Percentiles rank a stretch among this genome's conserved stretches.
phyloP scores from a whole-genome alignment of 2,797 vertebrate genomes.

The Margarornis squamiger region DNA sequence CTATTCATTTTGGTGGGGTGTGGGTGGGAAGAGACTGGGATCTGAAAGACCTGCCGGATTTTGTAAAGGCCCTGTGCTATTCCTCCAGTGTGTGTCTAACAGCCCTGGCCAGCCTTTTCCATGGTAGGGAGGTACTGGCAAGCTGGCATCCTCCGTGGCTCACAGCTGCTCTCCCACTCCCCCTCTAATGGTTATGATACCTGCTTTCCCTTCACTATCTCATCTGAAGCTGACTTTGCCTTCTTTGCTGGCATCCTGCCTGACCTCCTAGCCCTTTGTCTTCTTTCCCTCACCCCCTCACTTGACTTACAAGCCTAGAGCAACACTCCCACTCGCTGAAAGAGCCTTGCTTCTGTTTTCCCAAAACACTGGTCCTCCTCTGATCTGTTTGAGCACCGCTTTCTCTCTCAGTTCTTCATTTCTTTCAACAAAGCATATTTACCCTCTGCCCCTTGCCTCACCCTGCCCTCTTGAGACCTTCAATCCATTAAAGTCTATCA shows the following conservation, averaged over 20 bases:
- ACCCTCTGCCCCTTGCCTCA: constrained; percentile 52
- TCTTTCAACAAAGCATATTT: constrained; percentile 56
- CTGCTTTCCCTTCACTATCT: not conserved
- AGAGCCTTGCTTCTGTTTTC: constrained; percentile 33
- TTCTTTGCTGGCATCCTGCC: not conserved
- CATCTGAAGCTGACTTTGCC: not conserved
- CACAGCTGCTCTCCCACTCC: not conserved
- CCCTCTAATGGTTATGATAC: not conserved
- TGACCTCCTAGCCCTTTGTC: not conserved
- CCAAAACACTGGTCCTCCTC: constrained; percentile 11
- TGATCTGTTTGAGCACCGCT: not conserved
- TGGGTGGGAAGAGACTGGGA: constrained; percentile 29
- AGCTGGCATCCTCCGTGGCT: not conserved
- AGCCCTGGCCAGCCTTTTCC: not conserved
- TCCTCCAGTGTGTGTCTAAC: not conserved
- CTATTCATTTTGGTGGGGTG: constrained; percentile 64
- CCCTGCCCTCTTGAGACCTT: constrained; percentile 53
- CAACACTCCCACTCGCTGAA: constrained; percentile 18
- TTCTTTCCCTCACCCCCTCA: not conserved
- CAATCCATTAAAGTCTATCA: constrained; percentile 54
- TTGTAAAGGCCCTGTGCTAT: not conserved
- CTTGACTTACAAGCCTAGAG: constrained; percentile 19
- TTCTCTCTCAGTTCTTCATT: constrained; percentile 29
- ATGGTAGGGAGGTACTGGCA: not conserved
- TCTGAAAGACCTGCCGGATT: constrained; percentile 21